phyloP scores from a whole-genome alignment of 2,113 vertebrate genomes.

The Megaceryle torquata region DNA sequence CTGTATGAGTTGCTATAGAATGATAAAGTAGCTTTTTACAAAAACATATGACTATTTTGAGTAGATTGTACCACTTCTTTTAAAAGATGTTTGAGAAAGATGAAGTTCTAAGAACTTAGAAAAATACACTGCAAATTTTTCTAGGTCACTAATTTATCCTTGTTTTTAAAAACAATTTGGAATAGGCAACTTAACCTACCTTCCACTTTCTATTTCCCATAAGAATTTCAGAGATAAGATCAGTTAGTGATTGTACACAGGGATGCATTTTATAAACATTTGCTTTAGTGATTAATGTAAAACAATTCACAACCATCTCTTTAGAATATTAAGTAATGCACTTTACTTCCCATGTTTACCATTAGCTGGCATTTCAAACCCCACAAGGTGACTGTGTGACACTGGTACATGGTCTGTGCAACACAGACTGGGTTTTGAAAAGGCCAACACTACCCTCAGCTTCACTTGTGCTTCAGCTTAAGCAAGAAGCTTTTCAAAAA shows the following conservation, averaged over 20 bases:
- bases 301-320: constrained; percentile 10
- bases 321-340: background rate
- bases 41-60: background rate
- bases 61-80: background rate
- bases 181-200: background rate
- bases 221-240: background rate
- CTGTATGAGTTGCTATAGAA: background rate
- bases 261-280: constrained; percentile 23
- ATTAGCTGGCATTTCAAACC: background rate
- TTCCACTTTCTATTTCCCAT: background rate
- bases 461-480: background rate
- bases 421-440: background rate
- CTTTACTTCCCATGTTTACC: background rate
- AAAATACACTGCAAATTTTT: background rate
- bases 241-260: background rate
- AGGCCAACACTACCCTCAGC: rapidly evolving
- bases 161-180: background rate
- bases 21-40: background rate
- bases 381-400: background rate
- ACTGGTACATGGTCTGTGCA: background rate
- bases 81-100: background rate
- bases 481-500: background rate
- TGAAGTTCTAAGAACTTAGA: background rate
- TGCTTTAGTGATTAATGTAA: constrained; percentile 26
- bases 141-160: background rate